Conservation (phyloP, 2,797 vertebrate genomes). For the Cyprinodon diabolis region DNA sequence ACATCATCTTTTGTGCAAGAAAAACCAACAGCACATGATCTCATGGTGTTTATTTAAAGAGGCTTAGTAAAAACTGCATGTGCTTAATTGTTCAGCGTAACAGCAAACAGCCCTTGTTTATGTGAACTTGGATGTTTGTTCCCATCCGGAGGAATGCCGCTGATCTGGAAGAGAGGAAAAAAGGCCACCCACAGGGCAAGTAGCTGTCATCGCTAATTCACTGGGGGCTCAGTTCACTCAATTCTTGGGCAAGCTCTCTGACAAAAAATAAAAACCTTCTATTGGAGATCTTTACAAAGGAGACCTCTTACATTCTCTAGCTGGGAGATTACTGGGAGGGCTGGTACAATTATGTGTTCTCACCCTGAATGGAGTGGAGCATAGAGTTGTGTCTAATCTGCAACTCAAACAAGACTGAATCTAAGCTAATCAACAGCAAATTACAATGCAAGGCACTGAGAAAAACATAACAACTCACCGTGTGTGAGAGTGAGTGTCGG, state of each 20-base stretch:
- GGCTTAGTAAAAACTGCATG: conserved; percentile 60
- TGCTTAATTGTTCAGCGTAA: conserved; percentile 59
- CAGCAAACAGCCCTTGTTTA: conserved; percentile 63
- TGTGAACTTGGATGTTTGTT: conserved; percentile 67
- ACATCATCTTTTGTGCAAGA: conserved; percentile 63
- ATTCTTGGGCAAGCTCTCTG: conserved; percentile 64
- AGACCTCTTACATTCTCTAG: conserved; percentile 65
- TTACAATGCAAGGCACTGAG: conserved; percentile 71
- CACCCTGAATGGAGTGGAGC: conserved; percentile 67
- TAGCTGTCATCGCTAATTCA: conserved; percentile 69
- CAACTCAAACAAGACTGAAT: conserved; percentile 79
- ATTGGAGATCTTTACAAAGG: conserved; percentile 71
- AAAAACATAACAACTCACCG: conserved; percentile 64
- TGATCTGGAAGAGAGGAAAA: conserved; percentile 51
- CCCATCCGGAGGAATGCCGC: conserved; percentile 61
- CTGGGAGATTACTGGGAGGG: conserved; percentile 70
- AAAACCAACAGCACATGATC: conserved; percentile 75
- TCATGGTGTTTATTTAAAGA: conserved; percentile 71
- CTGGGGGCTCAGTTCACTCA: conserved; percentile 59
- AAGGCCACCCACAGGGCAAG: conserved; percentile 77
- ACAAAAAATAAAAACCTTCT: conserved; percentile 57
- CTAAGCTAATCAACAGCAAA: conserved; percentile 71
- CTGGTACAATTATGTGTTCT: conserved; percentile 71
- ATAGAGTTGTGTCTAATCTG: conserved; percentile 72
- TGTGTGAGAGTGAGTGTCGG: conserved; percentile 49